Evolutionary conservation across 2,113 vertebrate species (phyloP).

Genomic region (Rhinogobius similis): DNA sequence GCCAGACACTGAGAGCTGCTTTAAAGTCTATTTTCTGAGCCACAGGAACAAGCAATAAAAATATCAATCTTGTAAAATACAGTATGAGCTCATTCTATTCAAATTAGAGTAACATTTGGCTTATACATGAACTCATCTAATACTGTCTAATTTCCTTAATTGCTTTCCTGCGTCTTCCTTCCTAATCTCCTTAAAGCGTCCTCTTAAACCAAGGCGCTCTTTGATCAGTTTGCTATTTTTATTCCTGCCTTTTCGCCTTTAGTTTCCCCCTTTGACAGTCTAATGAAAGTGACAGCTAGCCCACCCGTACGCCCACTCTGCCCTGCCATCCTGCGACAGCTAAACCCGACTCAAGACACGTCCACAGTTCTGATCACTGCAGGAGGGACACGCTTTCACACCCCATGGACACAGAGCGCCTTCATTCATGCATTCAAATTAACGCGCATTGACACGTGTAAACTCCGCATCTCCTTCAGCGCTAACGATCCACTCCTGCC

Average conservation of each 20-base stretch:
- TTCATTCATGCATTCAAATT: constrained; percentile 12
- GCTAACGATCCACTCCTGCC: constrained; percentile 13
- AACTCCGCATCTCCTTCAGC: constrained; percentile 14
- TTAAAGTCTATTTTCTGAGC: neutral
- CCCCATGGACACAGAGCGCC: neutral
- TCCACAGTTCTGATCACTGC: neutral
- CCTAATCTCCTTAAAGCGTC: constrained; percentile 7
- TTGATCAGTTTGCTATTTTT: constrained; percentile 34
- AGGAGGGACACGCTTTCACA: constrained; percentile 5
- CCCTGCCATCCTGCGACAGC: constrained; percentile 2
- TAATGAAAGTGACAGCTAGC: constrained; percentile 54
- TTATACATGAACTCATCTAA: constrained; percentile 2
- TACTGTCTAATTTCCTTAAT: constrained; percentile 6
- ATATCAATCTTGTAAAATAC: neutral
- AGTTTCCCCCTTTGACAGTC: constrained; percentile 32
- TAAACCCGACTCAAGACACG: neutral
- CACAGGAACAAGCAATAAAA: neutral
- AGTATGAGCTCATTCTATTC: neutral
- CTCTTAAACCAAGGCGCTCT: constrained; percentile 8
- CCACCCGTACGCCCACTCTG: constrained; percentile 46
- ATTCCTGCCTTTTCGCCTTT: constrained; percentile 8
- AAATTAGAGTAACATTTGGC: neutral
- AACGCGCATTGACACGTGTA: constrained; percentile 17
- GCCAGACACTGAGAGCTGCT: neutral
- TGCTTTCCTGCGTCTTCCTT: neutral